Conservation (phyloP, 2,888 invertebrate species). For the Phalera bucephala region DNA sequence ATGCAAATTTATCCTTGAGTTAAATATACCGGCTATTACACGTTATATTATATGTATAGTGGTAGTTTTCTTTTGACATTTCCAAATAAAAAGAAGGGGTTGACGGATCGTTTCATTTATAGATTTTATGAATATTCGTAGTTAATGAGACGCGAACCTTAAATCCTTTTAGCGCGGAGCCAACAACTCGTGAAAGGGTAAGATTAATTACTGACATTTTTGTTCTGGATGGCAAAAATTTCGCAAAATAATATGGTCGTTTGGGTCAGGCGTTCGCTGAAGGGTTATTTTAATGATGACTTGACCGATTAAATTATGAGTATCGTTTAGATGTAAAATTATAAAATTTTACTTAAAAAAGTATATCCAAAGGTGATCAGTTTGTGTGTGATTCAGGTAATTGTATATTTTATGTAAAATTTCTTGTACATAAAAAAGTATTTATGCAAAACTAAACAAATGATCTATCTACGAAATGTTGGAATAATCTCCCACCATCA, state of each 20-base stretch:
- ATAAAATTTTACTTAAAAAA: no score
- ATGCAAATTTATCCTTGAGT: no score
- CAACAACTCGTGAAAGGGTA: slow-evolving; percentile 80
- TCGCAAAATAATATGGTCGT: slow-evolving; percentile 9
- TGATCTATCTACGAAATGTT: no score
- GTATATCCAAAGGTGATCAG: no score
- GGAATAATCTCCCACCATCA: no score
- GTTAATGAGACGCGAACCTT: slow-evolving; percentile 67
- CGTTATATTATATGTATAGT: neutral
- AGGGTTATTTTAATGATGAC: neutral
- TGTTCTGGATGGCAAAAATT: slow-evolving; percentile 32
- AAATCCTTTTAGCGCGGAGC: slow-evolving; percentile 49
- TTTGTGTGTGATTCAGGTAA: no score
- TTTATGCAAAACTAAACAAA: no score
- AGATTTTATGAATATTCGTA: slow-evolving; percentile 47
- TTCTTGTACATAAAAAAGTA: no score
- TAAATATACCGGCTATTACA: no score
- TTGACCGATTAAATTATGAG: neutral
- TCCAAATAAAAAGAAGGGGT: slow-evolving; percentile 15
- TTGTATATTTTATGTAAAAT: no score
- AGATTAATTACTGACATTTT: slow-evolving; percentile 76
- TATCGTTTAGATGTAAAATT: no score
- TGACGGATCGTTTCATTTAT: slow-evolving; percentile 18
- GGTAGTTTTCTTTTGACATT: neutral
- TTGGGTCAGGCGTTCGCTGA: slow-evolving; percentile 3